Percentiles rank a stretch among this genome's conserved stretches.
Conservation (phyloP, 2,888 invertebrate genomes). For the Lycocerus yunnanus region DNA sequence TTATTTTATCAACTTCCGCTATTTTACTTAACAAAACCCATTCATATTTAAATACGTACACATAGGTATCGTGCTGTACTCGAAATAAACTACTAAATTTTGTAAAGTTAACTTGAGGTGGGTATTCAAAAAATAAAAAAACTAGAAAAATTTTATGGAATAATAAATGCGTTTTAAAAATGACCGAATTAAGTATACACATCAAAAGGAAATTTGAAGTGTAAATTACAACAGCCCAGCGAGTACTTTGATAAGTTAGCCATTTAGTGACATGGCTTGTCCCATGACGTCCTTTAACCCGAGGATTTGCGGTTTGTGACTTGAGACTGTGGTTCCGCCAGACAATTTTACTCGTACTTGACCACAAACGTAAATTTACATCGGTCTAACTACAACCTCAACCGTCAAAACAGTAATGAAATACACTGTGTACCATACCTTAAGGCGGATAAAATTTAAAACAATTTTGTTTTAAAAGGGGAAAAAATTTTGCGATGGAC, state of each 20-base stretch:
- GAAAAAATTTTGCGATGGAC: not conserved
- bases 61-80: not conserved
- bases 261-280: conserved; percentile 7
- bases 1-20: conserved; percentile 31
- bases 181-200: not conserved
- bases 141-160: not conserved
- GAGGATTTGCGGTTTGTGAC: conserved; percentile 27
- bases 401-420: not conserved
- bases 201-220: not conserved
- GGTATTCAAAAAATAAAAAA: not conserved
- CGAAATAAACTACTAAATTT: not conserved
- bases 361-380: conserved; percentile 25
- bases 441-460: not conserved
- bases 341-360: conserved; percentile 27
- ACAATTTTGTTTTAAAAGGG: not conserved
- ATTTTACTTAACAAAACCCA: conserved; percentile 15
- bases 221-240: not conserved
- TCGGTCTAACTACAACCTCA: conserved; percentile 17
- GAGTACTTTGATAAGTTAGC: conserved; percentile 3
- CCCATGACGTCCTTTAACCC: conserved; percentile 26
- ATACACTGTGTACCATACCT: not conserved
- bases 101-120: not conserved
- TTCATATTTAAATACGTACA: conserved; percentile 5
- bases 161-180: not conserved
- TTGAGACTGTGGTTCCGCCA: conserved; percentile 23